A percentile compares a stretch with the other conserved stretches of the same genome.
Conservation (phyloP, 2,113 vertebrate species). For the Bufo bufo region DNA sequence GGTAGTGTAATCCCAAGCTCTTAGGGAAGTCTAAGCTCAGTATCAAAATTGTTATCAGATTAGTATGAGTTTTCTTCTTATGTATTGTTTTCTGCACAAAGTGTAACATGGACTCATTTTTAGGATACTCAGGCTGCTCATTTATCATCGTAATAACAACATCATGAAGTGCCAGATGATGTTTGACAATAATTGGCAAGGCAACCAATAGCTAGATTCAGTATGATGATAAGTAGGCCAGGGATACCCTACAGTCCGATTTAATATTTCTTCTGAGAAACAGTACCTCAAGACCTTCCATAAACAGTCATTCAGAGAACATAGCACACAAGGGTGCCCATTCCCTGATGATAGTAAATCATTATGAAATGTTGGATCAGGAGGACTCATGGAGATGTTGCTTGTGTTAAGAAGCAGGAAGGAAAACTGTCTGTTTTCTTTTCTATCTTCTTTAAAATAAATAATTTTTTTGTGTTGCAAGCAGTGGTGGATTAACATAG, state of each 20-base stretch:
- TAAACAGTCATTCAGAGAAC: not conserved
- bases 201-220: conserved; percentile 21
- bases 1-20: no score
- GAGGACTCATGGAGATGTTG: not conserved
- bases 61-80: not conserved
- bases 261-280: conserved; percentile 32
- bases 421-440: not conserved
- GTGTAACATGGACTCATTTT: not conserved
- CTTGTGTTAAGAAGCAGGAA: not conserved
- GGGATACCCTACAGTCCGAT: conserved; percentile 43
- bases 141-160: conserved; percentile 31
- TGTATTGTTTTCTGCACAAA: not conserved
- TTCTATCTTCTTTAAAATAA: not conserved
- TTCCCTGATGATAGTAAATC: conserved; percentile 15
- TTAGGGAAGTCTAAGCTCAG: no score
- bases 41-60: not conserved
- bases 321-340: conserved; percentile 2
- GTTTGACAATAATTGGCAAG: conserved; percentile 44
- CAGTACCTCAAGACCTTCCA: conserved; percentile 6
- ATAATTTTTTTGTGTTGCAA: not conserved
- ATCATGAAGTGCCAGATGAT: conserved; percentile 26
- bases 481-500: no score
- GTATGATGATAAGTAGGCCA: conserved; percentile 28
- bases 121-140: not conserved
- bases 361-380: not conserved